phyloP scores from a whole-genome alignment of 2,113 vertebrate species.

The Cisticola juncidis region DNA sequence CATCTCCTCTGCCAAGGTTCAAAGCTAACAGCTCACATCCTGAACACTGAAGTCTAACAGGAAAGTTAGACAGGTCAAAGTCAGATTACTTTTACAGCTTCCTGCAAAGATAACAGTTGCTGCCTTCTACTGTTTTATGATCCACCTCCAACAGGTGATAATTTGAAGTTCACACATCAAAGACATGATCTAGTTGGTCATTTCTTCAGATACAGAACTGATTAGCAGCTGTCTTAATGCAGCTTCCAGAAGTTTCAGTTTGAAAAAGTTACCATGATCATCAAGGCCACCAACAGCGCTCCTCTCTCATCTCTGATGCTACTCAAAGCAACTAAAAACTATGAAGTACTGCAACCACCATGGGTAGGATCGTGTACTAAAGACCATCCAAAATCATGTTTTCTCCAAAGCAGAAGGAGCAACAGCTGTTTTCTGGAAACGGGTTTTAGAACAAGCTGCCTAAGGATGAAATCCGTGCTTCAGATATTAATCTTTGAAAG shows the following conservation, averaged over 20 bases:
- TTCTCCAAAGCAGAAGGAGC: neutral
- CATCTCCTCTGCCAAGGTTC: neutral
- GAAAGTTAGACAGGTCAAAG: slow-evolving; percentile 30
- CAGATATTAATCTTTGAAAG: neutral
- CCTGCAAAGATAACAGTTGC: neutral
- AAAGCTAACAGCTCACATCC: neutral
- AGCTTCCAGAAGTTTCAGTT: neutral
- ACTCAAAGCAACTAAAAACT: neutral
- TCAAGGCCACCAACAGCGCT: neutral
- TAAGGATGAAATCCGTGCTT: neutral
- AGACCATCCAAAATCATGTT: neutral
- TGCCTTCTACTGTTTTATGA: neutral
- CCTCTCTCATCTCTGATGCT: neutral
- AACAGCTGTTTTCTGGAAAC: neutral
- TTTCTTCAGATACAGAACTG: neutral
- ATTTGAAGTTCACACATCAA: neutral
- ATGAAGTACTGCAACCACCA: neutral
- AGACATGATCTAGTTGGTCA: neutral
- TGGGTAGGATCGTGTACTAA: neutral
- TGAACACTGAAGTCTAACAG: neutral
- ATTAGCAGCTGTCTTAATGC: slow-evolving; percentile 1
- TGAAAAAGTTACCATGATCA: neutral
- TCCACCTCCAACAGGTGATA: neutral
- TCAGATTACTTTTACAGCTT: neutral
- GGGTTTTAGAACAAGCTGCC: neutral